phyloP scores from a whole-genome alignment of 2,797 vertebrate genomes.

The Poeciliopsis infans region DNA sequence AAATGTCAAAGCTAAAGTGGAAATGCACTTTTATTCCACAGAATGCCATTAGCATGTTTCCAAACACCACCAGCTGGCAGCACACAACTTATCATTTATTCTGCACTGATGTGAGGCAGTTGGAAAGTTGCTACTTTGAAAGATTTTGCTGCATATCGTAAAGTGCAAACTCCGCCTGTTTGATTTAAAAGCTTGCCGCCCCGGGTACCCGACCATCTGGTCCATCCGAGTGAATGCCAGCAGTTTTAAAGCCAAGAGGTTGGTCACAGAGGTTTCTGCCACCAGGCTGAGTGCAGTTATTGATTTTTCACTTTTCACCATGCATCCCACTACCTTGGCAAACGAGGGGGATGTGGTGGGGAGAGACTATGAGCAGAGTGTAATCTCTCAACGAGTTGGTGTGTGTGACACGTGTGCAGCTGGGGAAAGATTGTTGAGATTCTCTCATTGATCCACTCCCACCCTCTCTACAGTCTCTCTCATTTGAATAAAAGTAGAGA shows the following conservation, averaged over 20 bases:
- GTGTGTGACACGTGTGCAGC: slow-evolving; percentile 66
- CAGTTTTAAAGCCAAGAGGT: slow-evolving; percentile 40
- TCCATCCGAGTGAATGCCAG: slow-evolving; percentile 39
- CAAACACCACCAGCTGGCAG: slow-evolving; percentile 27
- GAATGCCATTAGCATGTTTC: slow-evolving; percentile 34
- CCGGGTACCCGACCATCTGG: slow-evolving; percentile 56
- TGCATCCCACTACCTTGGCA: slow-evolving; percentile 28
- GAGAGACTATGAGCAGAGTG: slow-evolving; percentile 24
- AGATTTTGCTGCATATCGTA: slow-evolving; percentile 35
- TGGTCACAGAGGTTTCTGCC: slow-evolving; percentile 41
- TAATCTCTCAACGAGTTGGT: slow-evolving; percentile 51
- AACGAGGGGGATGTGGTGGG: neutral
- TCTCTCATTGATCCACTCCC: slow-evolving; percentile 70
- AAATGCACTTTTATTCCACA: neutral
- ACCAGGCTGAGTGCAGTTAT: slow-evolving; percentile 46
- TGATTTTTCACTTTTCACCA: slow-evolving; percentile 50
- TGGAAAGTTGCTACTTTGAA: slow-evolving; percentile 44
- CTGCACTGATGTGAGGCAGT: slow-evolving; percentile 36
- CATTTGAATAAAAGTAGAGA: slow-evolving; percentile 69
- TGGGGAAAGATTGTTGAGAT: slow-evolving; percentile 66
- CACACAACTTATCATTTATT: slow-evolving; percentile 26
- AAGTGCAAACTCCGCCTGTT: slow-evolving; percentile 38
- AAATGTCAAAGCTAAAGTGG: neutral
- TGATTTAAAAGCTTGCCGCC: slow-evolving; percentile 40
- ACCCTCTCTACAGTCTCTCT: slow-evolving; percentile 46